These are phyloP conservation scores for Leucoraja erinaceus DNA, from an alignment of 2,113 vertebrate genomes.

Conservation along the genomic window DNA sequence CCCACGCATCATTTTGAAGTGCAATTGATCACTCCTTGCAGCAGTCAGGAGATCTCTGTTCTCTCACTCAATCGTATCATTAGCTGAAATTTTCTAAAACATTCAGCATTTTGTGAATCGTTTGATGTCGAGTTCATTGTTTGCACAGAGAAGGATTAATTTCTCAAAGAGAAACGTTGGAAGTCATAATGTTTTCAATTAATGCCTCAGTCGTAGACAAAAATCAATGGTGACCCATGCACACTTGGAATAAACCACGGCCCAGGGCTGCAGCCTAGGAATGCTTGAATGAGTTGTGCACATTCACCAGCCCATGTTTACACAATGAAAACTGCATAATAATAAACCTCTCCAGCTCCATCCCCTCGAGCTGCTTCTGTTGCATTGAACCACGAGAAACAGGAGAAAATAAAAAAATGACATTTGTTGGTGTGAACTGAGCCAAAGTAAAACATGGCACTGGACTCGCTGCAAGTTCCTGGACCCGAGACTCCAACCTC, in stretches of 20 bases:
- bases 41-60: not conserved
- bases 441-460: not conserved
- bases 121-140: not conserved
- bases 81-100: not conserved
- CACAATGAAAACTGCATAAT: not conserved
- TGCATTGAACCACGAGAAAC: not conserved
- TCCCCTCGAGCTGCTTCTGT: not conserved
- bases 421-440: not conserved
- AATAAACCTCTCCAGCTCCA: slow-evolving; percentile 5
- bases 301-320: slow-evolving; percentile 6
- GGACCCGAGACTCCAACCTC: not conserved
- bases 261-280: not conserved
- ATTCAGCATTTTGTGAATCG: not conserved
- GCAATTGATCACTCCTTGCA: not conserved
- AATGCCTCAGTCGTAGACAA: not conserved
- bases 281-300: slow-evolving; percentile 1
- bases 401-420: slow-evolving; percentile 8
- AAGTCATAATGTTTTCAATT: not conserved
- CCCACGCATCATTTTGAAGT: not conserved
- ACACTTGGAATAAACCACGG: not conserved
- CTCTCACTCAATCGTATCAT: not conserved
- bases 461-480: not conserved
- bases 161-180: not conserved
- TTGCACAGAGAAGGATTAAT: not conserved
- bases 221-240: slow-evolving; percentile 7